Conservation (phyloP, 2,888 invertebrate genomes). For the Acanthacorydalis orientalis region DNA sequence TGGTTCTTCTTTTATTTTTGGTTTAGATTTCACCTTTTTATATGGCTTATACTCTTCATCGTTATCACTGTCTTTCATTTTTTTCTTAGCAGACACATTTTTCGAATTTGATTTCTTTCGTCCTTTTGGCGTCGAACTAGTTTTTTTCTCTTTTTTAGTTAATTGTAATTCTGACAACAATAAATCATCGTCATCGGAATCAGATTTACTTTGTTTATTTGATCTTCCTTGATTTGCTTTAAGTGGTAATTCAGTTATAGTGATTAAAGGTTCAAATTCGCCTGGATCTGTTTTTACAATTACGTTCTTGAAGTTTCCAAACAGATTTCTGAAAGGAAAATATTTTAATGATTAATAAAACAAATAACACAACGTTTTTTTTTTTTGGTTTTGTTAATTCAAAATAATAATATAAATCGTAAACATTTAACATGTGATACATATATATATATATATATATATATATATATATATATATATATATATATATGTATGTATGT, state of each 20-base stretch:
- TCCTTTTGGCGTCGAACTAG: not conserved
- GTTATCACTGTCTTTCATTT: not conserved
- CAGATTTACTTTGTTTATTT: not conserved
- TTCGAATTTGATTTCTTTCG: conserved; percentile 3
- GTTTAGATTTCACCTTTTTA: not conserved
- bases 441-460: too few species aligned
- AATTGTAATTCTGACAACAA: conserved; percentile 1
- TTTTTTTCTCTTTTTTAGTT: not conserved
- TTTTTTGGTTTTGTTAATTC: not conserved
- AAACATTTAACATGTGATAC: not conserved
- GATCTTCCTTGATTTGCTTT: conserved; percentile 2
- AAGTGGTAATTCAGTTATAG: conserved; percentile 8
- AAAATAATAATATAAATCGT: not conserved
- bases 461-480: too few species aligned
- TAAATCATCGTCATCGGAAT: conserved; percentile 4
- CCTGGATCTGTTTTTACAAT: conserved; percentile 7
- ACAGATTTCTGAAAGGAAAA: conserved; percentile 5
- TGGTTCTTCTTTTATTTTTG: not conserved
- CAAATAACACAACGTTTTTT: not conserved
- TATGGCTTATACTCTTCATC: not conserved
- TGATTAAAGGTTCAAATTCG: conserved; percentile 9
- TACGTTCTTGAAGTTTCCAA: conserved; percentile 5
- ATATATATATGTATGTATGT: too few species aligned
- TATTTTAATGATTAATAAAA: not conserved
- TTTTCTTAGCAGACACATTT: not conserved